Evolutionary conservation across 2,888 invertebrate genomes (phyloP).

Genomic region (Dromius quadrimaculatus): DNA sequence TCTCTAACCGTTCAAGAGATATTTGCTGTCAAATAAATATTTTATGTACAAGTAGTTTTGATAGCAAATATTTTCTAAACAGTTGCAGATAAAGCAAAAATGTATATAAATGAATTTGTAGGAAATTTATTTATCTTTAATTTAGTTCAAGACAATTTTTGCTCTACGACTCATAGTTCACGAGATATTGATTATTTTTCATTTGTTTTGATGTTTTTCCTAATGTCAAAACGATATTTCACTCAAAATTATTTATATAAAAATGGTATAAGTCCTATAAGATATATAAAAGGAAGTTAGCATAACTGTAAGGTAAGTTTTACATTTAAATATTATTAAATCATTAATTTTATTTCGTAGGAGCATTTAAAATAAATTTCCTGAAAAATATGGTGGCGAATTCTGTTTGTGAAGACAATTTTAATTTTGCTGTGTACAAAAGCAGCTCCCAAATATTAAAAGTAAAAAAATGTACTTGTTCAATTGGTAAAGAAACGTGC

Average conservation of each 20-base stretch:
- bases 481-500: constrained; percentile 19
- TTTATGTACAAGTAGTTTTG: no score
- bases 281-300: not conserved
- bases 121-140: no score
- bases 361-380: not conserved
- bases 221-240: constrained; percentile 20
- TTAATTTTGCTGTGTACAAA: not conserved
- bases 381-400: constrained; percentile 11
- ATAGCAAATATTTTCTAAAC: no score
- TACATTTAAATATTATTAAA: not conserved
- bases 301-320: not conserved
- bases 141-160: no score
- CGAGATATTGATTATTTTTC: not conserved
- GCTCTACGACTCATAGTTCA: no score
- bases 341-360: not conserved
- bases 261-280: constrained; percentile 17
- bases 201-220: not conserved
- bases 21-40: no score
- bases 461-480: constrained; percentile 41
- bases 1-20: no score
- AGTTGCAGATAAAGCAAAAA: no score
- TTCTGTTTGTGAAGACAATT: not conserved
- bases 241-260: constrained; percentile 23
- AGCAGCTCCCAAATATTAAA: constrained; percentile 23
- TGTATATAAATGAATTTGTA: no score